Percentiles rank a stretch among this genome's conserved stretches.
These are phyloP conservation scores for Scaptodrosophila latifasciaeformis DNA, from an alignment of 2,888 invertebrate genomes.

Conservation along the genomic window DNA sequence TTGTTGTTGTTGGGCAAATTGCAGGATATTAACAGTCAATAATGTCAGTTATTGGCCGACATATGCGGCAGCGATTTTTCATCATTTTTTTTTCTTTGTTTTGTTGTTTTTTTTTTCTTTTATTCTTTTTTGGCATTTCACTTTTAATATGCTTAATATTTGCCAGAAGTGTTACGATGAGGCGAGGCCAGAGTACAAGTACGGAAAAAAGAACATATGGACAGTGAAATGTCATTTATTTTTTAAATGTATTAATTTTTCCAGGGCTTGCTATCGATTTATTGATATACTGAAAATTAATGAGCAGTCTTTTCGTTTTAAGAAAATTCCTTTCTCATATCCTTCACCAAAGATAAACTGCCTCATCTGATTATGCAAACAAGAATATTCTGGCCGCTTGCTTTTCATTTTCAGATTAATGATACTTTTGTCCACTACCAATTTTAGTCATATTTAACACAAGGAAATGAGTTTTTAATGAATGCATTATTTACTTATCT, in stretches of 20 bases:
- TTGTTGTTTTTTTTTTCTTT: not conserved
- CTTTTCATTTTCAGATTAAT: too few relatives aligned
- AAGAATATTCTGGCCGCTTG: too few relatives aligned
- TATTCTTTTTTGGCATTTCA: conserved; percentile 25
- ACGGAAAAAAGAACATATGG: not conserved
- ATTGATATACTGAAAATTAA: conserved; percentile 4
- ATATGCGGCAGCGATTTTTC: conserved; percentile 56
- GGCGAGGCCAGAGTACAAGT: not conserved
- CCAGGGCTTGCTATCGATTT: not conserved
- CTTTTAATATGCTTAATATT: conserved; percentile 27
- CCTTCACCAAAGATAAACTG: too few relatives aligned
- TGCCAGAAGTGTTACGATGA: conserved; percentile 8
- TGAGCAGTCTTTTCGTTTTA: too few relatives aligned
- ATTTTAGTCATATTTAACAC: too few relatives aligned
- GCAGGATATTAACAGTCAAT: conserved; percentile 59
- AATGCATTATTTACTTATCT: too few relatives aligned
- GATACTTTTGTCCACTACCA: too few relatives aligned
- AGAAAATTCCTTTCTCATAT: too few relatives aligned
- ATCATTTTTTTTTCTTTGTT: conserved; percentile 6
- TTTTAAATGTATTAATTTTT: conserved; percentile 16
- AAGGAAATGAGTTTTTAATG: too few relatives aligned
- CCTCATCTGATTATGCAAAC: too few relatives aligned
- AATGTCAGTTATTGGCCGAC: conserved; percentile 55
- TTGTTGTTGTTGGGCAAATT: not conserved
- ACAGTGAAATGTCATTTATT: conserved; percentile 11